These are phyloP conservation scores for Pteria penguin DNA, from an alignment of 2,888 invertebrate species.

Conservation along the genomic window DNA sequence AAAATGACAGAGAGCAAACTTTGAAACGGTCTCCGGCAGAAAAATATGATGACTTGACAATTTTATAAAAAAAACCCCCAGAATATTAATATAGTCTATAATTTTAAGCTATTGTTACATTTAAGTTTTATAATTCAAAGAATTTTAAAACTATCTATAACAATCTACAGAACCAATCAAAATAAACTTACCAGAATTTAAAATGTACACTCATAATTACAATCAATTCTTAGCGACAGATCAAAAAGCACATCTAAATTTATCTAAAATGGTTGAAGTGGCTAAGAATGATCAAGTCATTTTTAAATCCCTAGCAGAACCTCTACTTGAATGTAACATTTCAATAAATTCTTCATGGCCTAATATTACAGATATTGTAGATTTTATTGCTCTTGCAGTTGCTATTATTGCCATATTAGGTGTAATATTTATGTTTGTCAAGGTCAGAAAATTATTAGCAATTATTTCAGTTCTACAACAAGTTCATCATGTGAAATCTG, in stretches of 20 bases:
- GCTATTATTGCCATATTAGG: not conserved
- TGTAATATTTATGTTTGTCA: not conserved
- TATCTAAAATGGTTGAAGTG: conserved; percentile 40
- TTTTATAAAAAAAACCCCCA: too few species aligned
- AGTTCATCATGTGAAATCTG: not conserved
- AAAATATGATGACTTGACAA: too few species aligned
- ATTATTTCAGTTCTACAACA: not conserved
- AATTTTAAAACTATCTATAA: too few species aligned
- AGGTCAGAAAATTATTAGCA: not conserved
- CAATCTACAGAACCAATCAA: not conserved
- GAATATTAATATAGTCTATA: too few species aligned
- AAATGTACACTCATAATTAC: not conserved
- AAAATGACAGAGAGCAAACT: too few species aligned
- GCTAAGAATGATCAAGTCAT: conserved; percentile 38
- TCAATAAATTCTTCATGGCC: conserved; percentile 26
- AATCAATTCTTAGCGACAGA: not conserved
- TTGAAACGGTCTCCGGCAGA: too few species aligned
- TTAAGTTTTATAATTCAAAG: too few species aligned
- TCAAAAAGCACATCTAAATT: conserved; percentile 34
- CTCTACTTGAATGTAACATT: conserved; percentile 35
- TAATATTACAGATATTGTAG: not conserved
- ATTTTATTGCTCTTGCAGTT: not conserved
- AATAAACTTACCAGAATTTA: conserved; percentile 1
- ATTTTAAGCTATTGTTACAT: too few species aligned
- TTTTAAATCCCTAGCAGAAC: conserved; percentile 41